Base-by-base conservation (phyloP, 2,113 vertebrate species). In the Astur gentilis region DNA sequence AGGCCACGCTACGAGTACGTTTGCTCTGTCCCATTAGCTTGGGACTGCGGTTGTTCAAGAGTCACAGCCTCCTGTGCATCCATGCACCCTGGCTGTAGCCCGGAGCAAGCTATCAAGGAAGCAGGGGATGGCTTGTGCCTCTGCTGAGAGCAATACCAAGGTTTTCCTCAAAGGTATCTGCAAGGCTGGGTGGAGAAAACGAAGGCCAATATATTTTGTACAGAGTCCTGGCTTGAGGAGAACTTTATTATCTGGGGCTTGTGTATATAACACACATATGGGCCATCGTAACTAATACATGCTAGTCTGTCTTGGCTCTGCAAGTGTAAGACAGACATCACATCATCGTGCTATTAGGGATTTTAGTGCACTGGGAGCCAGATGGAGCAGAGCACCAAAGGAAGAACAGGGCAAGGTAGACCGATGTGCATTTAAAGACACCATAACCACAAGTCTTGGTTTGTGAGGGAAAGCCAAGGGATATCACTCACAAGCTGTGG, bases 1-100 rank as follows among this genome's bases (percentile, higher is more conserved):
- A 36, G 27, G 55, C 42, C 1, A 1, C 7, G 3, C 32, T 84
- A 32, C 1, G 5, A 40, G 21, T 83, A 16, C 2, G 2, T 77
- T 89, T 84, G 42, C 55, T 81, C 40, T 80, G 42, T 66, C 38
- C 45, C 10, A 0, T 77, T 88, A 66, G 32, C 22, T 70, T 50
- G n/a, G n/a, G 20, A 66, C 45, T 69, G 49, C 29, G 47, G 66
- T 16, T 92, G 19, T 22, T n/a, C 38, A 38, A n/a, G 25, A 78
- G 20, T 36, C 64, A 65, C 45, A 89, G 45, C 27, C 66, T 90
- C 32, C 62, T 83, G 22, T 80, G 66, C 54, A 57, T 72, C 38
- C 29, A 34, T 2, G 3, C 19, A n/a, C 17, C 7, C 26, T 23
- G 22, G 13, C n/a, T 87, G 36, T 31, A 81, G 73, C 26, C 26